phyloP scores from a whole-genome alignment of 2,113 vertebrate genomes.

The Notarius lentiginosus region DNA sequence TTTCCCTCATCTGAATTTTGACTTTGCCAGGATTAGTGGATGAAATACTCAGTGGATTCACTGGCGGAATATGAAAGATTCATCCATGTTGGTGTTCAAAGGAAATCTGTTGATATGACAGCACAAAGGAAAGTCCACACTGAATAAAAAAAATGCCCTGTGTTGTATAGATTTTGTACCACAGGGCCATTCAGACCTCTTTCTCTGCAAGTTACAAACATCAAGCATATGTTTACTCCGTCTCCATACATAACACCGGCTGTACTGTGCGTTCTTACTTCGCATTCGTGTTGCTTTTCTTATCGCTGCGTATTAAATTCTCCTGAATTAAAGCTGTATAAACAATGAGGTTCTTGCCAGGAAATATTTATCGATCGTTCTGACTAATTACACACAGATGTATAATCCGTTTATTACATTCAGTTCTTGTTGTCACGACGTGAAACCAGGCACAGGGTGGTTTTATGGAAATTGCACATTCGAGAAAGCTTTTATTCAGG shows the following conservation, averaged over 20 bases:
- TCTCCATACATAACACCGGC: neutral
- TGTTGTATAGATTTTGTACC: slow-evolving; percentile 10
- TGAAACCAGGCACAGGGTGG: neutral
- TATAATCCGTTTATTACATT: slow-evolving; percentile 8
- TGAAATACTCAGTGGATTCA: neutral
- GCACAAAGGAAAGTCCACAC: slow-evolving; percentile 14
- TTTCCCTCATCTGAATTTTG: neutral
- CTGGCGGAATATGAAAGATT: neutral
- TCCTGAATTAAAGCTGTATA: neutral
- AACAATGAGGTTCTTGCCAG: neutral
- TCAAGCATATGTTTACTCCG: neutral
- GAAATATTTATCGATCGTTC: slow-evolving; percentile 20
- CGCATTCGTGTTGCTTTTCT: neutral
- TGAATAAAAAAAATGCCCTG: slow-evolving; percentile 7
- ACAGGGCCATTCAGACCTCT: neutral
- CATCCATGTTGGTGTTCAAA: slow-evolving; percentile 30
- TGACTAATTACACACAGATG: slow-evolving; percentile 28
- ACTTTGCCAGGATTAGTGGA: neutral
- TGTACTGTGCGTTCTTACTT: neutral
- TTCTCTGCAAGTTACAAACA: neutral
- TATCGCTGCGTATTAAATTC: neutral
- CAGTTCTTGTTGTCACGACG: neutral
- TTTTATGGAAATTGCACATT: neutral
- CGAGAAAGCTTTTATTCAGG: neutral
- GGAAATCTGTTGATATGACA: slow-evolving; percentile 12